A percentile compares a stretch with the other conserved stretches of the same genome.
These are phyloP conservation scores for Philonicus albiceps DNA, from an alignment of 2,888 invertebrate species.

Conservation along the genomic window DNA sequence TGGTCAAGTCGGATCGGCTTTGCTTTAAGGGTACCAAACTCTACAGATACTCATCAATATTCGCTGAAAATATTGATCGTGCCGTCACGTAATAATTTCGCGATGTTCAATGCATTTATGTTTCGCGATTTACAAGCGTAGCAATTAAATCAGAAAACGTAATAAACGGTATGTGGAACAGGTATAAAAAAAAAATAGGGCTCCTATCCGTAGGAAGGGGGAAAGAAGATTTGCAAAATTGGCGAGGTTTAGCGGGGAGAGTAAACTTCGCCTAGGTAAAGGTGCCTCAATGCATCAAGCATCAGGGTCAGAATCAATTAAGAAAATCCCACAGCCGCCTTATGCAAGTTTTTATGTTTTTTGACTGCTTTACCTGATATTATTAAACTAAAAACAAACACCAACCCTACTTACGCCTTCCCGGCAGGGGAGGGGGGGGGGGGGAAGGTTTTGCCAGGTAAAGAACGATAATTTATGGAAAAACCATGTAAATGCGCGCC, in stretches of 20 bases:
- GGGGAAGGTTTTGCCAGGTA: slow-evolving; percentile 16
- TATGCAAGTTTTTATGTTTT: slow-evolving; percentile 30
- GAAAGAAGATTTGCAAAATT: background rate
- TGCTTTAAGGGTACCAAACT: background rate
- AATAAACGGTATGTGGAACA: background rate
- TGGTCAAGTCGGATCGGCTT: background rate
- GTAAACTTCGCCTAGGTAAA: background rate
- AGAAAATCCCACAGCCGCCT: background rate
- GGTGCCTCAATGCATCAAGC: background rate
- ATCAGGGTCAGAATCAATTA: background rate
- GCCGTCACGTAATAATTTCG: background rate
- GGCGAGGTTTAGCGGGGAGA: background rate
- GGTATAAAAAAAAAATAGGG: background rate
- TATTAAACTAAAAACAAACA: slow-evolving; percentile 32
- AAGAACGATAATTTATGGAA: slow-evolving; percentile 40
- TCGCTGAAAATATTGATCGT: background rate
- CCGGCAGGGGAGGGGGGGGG: no score
- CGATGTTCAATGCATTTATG: background rate
- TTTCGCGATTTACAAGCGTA: background rate
- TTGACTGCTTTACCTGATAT: slow-evolving; percentile 31
- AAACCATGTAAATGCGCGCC: slow-evolving; percentile 39
- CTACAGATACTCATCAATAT: background rate
- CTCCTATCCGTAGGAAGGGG: background rate
- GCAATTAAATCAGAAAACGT: background rate
- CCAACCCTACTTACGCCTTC: slow-evolving; percentile 19